Base-by-base conservation (phyloP, 2,113 vertebrate species). In the Erinaceus europaeus region DNA sequence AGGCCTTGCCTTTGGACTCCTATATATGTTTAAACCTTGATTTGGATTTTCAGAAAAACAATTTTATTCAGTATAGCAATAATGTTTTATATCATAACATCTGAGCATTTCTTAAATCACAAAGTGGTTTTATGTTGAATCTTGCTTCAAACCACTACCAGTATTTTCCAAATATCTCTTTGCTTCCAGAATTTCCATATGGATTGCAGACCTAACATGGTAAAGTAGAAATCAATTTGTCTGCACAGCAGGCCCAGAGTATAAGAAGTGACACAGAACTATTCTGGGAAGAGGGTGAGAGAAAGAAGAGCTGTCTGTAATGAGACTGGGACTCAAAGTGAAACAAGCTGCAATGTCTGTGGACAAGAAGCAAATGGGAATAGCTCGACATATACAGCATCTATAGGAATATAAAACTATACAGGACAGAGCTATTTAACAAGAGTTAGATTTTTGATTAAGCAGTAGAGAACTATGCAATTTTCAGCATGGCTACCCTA, bases 11-110 rank as follows among this genome's bases (percentile, higher is more conserved):
- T 2, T 11, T 27, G n/a, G n/a, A 21, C 4, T 2, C 36, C 14
- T 17, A 48, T 1, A n/a, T 53, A 50, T 4, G 8, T 83, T 3
- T 81, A 81, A 83, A 84, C 86, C n/a, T 50, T 55, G 8, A 84
- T 57, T 53, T 78, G n/a, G 18, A 59, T 50, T 87, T 77, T 87
- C 62, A 90, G 86, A 65, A 85, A 65, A 88, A 34, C 32, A 57
- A 64, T 38, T 61, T 55, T 46, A 44, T 29, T 74, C 32, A n/a
- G 53, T 14, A 42, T 3, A 23, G n/a, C 21, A 40, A 32, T 9
- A 34, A 64, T 27, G 48, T 52, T 64, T 88, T 52, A 65, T 21
- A 34, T 65, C 32, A 57, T 50, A 89, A 79, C 38, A 42, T 23
- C 34, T 52, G 42, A 29, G 42, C 46, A n/a, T 9, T 69, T 42